Evolutionary conservation across 2,797 vertebrate genomes (phyloP), one percentile per base, ranked within the genome.

Genomic region (Siniperca scherzeri): DNA sequence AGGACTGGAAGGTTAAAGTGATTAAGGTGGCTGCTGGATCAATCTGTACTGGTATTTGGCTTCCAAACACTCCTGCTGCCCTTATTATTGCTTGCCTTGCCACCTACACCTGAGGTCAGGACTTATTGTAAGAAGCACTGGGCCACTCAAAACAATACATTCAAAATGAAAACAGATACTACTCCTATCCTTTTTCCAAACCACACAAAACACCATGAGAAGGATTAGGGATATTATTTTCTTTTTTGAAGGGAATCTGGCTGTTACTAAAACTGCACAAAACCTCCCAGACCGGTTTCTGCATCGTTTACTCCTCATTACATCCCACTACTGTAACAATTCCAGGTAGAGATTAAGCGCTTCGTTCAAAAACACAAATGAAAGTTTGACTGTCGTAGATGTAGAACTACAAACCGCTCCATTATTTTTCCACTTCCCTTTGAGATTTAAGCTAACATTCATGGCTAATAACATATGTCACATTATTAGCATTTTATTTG

Each of bases 81-180:
- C 40, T 42, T 77, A 71, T 81, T 74, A 69, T 82, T 22, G 22
- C 38, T 59, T 38, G 12, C 16, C 30, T 59, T 46, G 68, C 56
- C 77, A 53, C 75, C 73, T 53, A 75, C 78, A 86, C 83, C 88
- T 78, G 62, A 86, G 82, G 86, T 68, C 66, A 83, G 55, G 56
- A 55, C 9, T 56, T 78, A 78, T 56, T 85, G 62, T 72, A 50
- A 19, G 44, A 55, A 46, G 14, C 71, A 21, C 19, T 13, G 22
- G 21, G 65, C 19, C 72, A 77, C 82, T 81, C 61, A 80, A 65
- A 81, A 75, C 67, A 83, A 70, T 48, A 62, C 48, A 48, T 50
- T 73, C 33, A 40, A 53, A 65, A 76, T 68, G 88, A 88, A 92
- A 93, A 73, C 38, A 40, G 91, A 93, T 50, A 73, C 77, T 12